Evolutionary conservation across 2,113 vertebrate species (phyloP).

Genomic region (Prochilodus magdalenae): DNA sequence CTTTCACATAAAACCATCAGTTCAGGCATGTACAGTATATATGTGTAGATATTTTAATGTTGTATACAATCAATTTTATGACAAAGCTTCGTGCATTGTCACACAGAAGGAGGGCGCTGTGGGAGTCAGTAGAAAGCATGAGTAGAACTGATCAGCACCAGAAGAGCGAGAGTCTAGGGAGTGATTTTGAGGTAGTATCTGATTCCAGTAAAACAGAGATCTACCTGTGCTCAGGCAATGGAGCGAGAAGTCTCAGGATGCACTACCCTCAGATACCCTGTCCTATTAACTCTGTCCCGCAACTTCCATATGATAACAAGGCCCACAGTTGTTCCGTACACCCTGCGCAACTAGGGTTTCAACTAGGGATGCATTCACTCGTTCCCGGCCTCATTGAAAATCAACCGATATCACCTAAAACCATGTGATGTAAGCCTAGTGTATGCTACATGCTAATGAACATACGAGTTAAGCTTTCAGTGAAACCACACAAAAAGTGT

Average conservation of each 20-base stretch:
- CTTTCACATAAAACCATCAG: too few relatives aligned
- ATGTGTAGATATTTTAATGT: background rate
- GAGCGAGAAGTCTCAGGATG: background rate
- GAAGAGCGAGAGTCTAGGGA: background rate
- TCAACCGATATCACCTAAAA: too few relatives aligned
- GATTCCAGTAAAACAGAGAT: slow-evolving; percentile 1
- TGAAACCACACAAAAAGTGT: too few relatives aligned
- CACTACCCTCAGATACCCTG: background rate
- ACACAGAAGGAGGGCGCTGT: background rate
- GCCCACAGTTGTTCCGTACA: too few relatives aligned
- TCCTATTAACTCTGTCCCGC: background rate
- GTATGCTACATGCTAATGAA: too few relatives aligned
- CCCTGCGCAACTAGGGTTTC: too few relatives aligned
- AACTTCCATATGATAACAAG: background rate
- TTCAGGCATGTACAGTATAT: too few relatives aligned
- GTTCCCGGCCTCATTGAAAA: too few relatives aligned
- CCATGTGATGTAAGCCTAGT: too few relatives aligned
- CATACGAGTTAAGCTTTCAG: too few relatives aligned
- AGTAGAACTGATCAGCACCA: background rate
- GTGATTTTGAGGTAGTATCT: background rate
- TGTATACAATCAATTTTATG: background rate
- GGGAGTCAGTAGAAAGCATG: background rate
- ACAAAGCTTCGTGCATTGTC: background rate
- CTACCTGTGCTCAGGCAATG: background rate
- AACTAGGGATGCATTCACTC: too few relatives aligned